Base-by-base conservation (phyloP, 2,888 invertebrate species). In the Masnerella sp. region DNA sequence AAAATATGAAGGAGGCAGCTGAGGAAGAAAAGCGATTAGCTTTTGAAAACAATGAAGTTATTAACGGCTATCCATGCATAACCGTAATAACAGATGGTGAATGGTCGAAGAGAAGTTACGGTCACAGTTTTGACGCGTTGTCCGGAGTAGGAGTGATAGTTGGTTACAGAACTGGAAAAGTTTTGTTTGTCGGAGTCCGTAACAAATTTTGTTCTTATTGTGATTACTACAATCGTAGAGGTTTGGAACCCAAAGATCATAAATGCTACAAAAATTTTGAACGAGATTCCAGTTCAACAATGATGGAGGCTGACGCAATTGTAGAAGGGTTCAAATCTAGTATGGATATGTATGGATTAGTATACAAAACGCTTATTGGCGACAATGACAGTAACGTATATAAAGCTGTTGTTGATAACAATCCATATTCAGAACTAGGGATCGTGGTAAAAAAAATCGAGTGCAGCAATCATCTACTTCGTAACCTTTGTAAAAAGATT, bases 301-400 rank as follows among this genome's bases (percentile, higher is more conserved):
- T 18, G 32, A 49, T 49, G 49, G 77, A 76, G 68, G 43, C 18
- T 20, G 69, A 75, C 28, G 47, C 61, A 1, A 64, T 77, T 32
- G 17, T 45, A 9, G 73, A 75, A 58, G 75, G 74, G 7, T 74
- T 77, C 25, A 43, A 47, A 22, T 17, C 15, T 14, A 77, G 74
- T 25, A 9, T 78, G 2, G 62, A 64, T 36, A 49, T 22, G 22
- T 67, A 73, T 42, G 62, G 58, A 1, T n/a, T 75, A 5, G 76
- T 77, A 5, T 77, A 77, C 42, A 54, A 59, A 47, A 54, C n/a
- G 12, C 18, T 49, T 12, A 61, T 75, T n/a, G 61, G 49, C 0
- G 73, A 77, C 15, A 84, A 85, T 5, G 86, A 87, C 67, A 79
- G 81, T n/a, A 83, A 80, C 7, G 84, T 84, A 0, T 82, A 78